Evolutionary conservation across 2,888 invertebrate genomes (phyloP).

Genomic region (Dasypolia templi): DNA sequence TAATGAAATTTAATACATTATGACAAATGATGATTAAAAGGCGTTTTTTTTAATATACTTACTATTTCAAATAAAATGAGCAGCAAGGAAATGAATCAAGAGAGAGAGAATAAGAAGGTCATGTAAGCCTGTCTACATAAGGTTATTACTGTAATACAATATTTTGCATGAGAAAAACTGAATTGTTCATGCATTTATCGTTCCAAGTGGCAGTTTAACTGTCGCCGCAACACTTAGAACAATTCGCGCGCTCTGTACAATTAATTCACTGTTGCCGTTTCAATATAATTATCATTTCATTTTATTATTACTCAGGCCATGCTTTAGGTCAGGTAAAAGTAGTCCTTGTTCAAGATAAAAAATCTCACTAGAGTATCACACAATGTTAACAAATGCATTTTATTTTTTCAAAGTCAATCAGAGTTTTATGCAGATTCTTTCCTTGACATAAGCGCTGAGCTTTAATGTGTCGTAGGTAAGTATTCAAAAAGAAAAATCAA

Average conservation of each 20-base stretch:
- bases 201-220: slow-evolving; percentile 9
- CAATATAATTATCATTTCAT: slow-evolving; percentile 15
- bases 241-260: slow-evolving; percentile 8
- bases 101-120: background rate
- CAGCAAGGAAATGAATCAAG: background rate
- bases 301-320: background rate
- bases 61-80: background rate
- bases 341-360: background rate
- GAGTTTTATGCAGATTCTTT: background rate
- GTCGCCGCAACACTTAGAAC: slow-evolving; percentile 32
- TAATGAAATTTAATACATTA: no score
- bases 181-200: slow-evolving; percentile 34
- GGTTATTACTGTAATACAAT: background rate
- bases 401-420: background rate
- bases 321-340: background rate
- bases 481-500: background rate
- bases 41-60: background rate
- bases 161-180: slow-evolving; percentile 7
- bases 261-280: slow-evolving; percentile 11
- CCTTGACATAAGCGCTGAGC: background rate
- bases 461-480: background rate
- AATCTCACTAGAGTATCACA: background rate
- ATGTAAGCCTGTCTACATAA: background rate
- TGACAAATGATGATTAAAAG: background rate
- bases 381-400: background rate